Evolutionary conservation across 2,888 invertebrate species (phyloP), one percentile per base, ranked within the genome.

Genomic region (Andricus curvator): DNA sequence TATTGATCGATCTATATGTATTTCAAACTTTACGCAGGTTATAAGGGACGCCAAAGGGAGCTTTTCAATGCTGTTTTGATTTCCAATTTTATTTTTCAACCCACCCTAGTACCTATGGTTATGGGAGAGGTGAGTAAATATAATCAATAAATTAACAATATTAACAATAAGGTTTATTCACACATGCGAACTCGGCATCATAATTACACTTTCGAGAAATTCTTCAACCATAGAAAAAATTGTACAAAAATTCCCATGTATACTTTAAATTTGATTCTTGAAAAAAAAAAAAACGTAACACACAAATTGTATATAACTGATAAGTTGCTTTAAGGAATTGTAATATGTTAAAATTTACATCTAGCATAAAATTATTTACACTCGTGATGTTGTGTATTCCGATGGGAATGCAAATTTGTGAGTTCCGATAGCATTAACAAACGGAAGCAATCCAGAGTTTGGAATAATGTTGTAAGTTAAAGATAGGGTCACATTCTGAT

Each of bases 391-490:
- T 25, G 98, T 96, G 93, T 99, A 99, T 89, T 98, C 97, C 79
- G 95, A 93, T 48, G 99, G 99, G 93, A 99, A 99, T 93, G 96
- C 95, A 93, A 99, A 98, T 48, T 95, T 95, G 92, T 99, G 98
- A 81, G 95, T 95, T 44, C 98, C 98, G 81, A 95, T 93, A 4
- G 98, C 96, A 90, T 95, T 95, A 76, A 99, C 95, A 89, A 97
- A 97, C 33, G 99, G 98, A 86, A 99, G 93, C 79, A 98, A 95
- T 65, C 99, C 99, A 84, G 99, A 99, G 93, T 99, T 99, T 41
- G 99, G 99, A 88, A 99, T 98, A 82, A 99, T 98, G 93, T 99
- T 99, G 98, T 98, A 99, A 0, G 98, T 97, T 62, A 99, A 93
- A n/a, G 96, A 97, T 81, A 99, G 94, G 0, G 99, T 98, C 20